Evolutionary conservation across 2,797 vertebrate species (phyloP).

Genomic region (Atherinosoma microstoma): DNA sequence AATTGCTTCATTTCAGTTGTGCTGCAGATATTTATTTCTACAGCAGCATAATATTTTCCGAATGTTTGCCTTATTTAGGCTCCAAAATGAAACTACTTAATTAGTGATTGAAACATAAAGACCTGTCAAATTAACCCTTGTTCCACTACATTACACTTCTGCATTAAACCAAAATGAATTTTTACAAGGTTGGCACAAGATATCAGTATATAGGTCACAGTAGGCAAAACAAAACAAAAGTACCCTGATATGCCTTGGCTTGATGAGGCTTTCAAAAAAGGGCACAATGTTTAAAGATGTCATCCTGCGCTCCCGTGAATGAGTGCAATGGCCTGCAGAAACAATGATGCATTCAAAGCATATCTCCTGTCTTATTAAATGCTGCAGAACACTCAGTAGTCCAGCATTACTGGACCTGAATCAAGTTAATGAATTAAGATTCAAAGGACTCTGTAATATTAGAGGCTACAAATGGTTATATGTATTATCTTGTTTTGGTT

Average conservation of each 20-base stretch:
- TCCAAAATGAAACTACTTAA: slow-evolving; percentile 80
- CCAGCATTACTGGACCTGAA: slow-evolving; percentile 20
- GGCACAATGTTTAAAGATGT: slow-evolving; percentile 41
- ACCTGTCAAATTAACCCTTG: slow-evolving; percentile 83
- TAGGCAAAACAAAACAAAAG: slow-evolving; percentile 18
- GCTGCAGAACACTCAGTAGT: slow-evolving; percentile 35
- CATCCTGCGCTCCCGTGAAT: slow-evolving; percentile 26
- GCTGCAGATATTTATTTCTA: slow-evolving; percentile 78
- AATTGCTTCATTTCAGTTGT: slow-evolving; percentile 84
- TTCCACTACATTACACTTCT: slow-evolving; percentile 84
- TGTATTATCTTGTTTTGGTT: slow-evolving; percentile 10
- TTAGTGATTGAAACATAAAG: slow-evolving; percentile 81
- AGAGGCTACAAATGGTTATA: background rate
- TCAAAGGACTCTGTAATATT: background rate
- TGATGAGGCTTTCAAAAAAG: slow-evolving; percentile 57
- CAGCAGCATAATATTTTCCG: slow-evolving; percentile 62
- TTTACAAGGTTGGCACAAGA: slow-evolving; percentile 25
- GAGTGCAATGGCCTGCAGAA: slow-evolving; percentile 35
- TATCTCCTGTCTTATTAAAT: slow-evolving; percentile 44
- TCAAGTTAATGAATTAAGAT: slow-evolving; percentile 9
- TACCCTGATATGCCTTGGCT: slow-evolving; percentile 37
- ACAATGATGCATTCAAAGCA: slow-evolving; percentile 16
- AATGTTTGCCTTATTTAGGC: slow-evolving; percentile 76
- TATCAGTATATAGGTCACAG: slow-evolving; percentile 59
- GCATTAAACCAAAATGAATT: slow-evolving; percentile 75